phyloP scores from a whole-genome alignment of 2,113 vertebrate genomes.

The Triplophysa rosa region DNA sequence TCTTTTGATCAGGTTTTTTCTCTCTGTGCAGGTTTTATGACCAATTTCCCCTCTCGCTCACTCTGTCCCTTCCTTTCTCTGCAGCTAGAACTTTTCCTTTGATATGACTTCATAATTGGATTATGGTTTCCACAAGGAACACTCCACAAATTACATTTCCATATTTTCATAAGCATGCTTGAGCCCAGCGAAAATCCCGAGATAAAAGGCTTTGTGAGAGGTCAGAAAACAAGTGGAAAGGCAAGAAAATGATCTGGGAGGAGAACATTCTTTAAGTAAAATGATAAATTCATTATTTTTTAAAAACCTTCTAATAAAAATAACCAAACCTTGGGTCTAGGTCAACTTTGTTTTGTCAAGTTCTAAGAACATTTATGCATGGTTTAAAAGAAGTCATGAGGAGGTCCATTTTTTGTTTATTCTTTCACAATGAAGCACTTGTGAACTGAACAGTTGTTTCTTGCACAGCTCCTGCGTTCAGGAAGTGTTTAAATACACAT shows the following conservation, averaged over 20 bases:
- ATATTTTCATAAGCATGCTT: constrained; percentile 51
- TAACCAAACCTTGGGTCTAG: neutral
- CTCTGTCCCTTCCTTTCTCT: constrained; percentile 31
- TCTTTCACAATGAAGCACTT: neutral
- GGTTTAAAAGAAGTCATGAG: neutral
- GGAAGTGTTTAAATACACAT: neutral
- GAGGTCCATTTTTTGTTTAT: neutral
- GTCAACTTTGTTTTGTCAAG: neutral
- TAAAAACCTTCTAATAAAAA: neutral
- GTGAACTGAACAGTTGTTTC: neutral
- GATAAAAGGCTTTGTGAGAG: constrained; percentile 42
- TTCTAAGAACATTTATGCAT: neutral
- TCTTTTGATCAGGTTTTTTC: constrained; percentile 54
- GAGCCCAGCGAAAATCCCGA: constrained; percentile 48
- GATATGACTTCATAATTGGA: constrained; percentile 62
- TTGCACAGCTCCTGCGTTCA: neutral
- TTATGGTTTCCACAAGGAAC: constrained; percentile 54
- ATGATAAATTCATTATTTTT: neutral
- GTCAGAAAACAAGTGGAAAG: constrained; percentile 21
- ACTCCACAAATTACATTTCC: constrained; percentile 59
- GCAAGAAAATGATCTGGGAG: neutral
- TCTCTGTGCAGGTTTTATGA: constrained; percentile 37
- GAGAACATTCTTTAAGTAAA: neutral
- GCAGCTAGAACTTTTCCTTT: constrained; percentile 53
- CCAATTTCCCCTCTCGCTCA: constrained; percentile 28